phyloP scores from a whole-genome alignment of 2,888 invertebrate genomes.

The Scaptomyza tumidula region DNA sequence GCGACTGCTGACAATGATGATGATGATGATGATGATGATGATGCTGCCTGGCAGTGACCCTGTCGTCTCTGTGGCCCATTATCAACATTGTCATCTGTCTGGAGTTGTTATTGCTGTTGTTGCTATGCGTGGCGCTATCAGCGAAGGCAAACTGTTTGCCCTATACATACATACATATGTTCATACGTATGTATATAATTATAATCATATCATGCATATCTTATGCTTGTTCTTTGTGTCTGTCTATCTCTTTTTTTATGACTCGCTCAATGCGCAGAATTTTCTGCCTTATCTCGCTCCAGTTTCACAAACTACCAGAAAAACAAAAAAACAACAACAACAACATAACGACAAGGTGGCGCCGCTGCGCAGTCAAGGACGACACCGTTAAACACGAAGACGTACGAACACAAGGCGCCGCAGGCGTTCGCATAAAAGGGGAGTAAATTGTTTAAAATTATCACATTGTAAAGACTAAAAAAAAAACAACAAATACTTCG shows the following conservation, averaged over 20 bases:
- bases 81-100: conserved; percentile 61
- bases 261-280: conserved; percentile 42
- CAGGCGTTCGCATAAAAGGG: conserved; percentile 48
- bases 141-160: conserved; percentile 35
- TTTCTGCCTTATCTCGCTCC: conserved; percentile 47
- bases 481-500: conserved; percentile 6
- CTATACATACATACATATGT: conserved; percentile 23
- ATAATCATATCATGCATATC: conserved; percentile 71
- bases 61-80: conserved; percentile 40
- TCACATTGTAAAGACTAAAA: conserved; percentile 68
- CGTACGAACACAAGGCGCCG: conserved; percentile 23
- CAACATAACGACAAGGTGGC: conserved; percentile 26
- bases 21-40: conserved; percentile 17
- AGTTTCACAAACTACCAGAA: conserved; percentile 49
- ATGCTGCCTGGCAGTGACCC: conserved; percentile 33
- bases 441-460: conserved; percentile 75
- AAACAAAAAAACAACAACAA: background rate
- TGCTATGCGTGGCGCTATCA: conserved; percentile 36
- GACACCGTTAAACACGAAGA: conserved; percentile 60
- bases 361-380: conserved; percentile 62
- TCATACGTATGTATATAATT: conserved; percentile 53
- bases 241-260: conserved; percentile 22
- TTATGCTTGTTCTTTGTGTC: conserved; percentile 12
- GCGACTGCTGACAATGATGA: conserved; percentile 27
- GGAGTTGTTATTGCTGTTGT: conserved; percentile 19